A percentile compares a stretch with the other conserved stretches of the same genome.
Conservation (phyloP, 2,797 vertebrate genomes). For the Telmatherina bonti region DNA sequence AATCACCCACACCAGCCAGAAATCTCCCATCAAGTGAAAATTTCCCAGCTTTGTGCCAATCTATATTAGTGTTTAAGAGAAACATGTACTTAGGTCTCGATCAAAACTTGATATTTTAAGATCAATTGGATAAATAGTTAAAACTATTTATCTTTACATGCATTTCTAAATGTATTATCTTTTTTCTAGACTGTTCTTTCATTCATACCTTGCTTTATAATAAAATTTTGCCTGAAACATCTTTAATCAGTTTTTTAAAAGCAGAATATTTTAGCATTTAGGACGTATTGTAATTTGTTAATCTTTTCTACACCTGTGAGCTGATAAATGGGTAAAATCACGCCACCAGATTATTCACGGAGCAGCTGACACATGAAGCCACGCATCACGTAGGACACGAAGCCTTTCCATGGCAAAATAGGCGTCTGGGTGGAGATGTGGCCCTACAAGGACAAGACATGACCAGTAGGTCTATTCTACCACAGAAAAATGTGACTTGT, state of each 20-base stretch:
- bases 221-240: background rate
- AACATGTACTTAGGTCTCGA: too few species aligned
- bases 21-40: too few species aligned
- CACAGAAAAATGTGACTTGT: background rate
- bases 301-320: background rate
- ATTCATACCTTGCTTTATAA: too few species aligned
- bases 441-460: background rate
- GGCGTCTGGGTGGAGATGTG: background rate
- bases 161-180: too few species aligned
- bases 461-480: background rate
- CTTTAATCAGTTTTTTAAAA: background rate
- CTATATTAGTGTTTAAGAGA: too few species aligned
- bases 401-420: background rate
- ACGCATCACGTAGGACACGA: background rate
- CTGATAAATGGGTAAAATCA: background rate
- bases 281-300: background rate
- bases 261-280: background rate
- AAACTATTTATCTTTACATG: too few species aligned
- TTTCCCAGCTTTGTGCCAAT: too few species aligned
- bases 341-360: constrained; percentile 7
- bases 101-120: too few species aligned
- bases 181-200: too few species aligned
- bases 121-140: too few species aligned
- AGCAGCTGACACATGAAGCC: background rate
- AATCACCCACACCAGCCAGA: too few species aligned